These are phyloP conservation scores for Pseudococcus jackbeardsleyi DNA, from an alignment of 2,888 invertebrate genomes.

Conservation along the genomic window DNA sequence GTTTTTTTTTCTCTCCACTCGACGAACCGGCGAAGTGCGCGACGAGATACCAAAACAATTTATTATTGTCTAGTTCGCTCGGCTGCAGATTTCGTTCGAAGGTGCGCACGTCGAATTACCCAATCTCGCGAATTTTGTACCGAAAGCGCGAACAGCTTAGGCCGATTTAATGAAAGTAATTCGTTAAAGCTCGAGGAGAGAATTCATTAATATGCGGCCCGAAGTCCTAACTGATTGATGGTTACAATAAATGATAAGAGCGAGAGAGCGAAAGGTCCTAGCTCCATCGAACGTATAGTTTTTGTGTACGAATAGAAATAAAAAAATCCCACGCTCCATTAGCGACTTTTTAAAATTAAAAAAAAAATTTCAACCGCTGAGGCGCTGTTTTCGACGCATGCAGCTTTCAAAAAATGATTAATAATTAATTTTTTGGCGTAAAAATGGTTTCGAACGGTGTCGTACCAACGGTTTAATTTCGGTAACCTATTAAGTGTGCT, in stretches of 20 bases:
- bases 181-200: conserved; percentile 17
- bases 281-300: neutral
- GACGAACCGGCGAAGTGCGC: neutral
- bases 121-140: conserved; percentile 33
- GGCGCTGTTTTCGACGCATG: neutral
- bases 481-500: neutral
- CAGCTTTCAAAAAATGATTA: conserved; percentile 40
- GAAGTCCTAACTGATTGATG: conserved; percentile 34
- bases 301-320: neutral
- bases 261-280: neutral
- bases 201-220: conserved; percentile 31
- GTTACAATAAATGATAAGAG: conserved; percentile 45
- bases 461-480: conserved; percentile 18
- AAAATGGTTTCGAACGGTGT: neutral
- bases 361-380: neutral
- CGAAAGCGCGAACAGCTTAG: conserved; percentile 5
- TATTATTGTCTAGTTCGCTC: conserved; percentile 30
- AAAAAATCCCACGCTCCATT: neutral
- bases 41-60: conserved; percentile 42
- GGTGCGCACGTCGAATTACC: conserved; percentile 1
- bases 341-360: conserved; percentile 25
- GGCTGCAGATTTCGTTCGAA: neutral
- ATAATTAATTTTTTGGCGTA: conserved; percentile 29
- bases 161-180: conserved; percentile 34
- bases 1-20: neutral